phyloP scores from a whole-genome alignment of 2,113 vertebrate species.

The Tupaia tana region DNA sequence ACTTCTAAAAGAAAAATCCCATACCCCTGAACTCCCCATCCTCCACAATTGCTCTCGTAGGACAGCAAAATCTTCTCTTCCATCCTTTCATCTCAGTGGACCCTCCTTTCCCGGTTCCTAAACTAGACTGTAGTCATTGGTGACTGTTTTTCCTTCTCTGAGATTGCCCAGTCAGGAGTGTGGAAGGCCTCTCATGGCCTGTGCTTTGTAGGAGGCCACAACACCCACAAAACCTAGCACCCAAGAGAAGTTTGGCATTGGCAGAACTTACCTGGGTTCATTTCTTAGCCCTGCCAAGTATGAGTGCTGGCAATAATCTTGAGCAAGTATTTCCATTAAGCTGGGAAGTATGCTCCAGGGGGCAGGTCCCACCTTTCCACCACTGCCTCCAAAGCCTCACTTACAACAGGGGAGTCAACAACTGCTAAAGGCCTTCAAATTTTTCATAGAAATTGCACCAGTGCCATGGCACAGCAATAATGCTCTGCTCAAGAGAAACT shows the following conservation, averaged over 20 bases:
- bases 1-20: not conserved
- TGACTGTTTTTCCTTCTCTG: not conserved
- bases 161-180: not conserved
- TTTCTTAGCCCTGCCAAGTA: not conserved
- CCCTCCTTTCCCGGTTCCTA: not conserved
- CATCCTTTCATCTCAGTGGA: not conserved
- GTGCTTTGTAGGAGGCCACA: not conserved
- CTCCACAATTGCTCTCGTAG: not conserved
- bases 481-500: no score
- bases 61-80: not conserved
- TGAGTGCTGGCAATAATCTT: not conserved
- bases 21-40: no score
- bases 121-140: not conserved
- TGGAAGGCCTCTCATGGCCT: rapidly evolving
- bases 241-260: not conserved
- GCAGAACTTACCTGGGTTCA: not conserved
- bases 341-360: not conserved
- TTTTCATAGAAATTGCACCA: no score
- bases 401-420: not conserved
- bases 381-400: not conserved
- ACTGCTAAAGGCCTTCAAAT: not conserved
- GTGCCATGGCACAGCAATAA: no score
- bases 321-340: not conserved
- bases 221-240: not conserved
- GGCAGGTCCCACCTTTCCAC: not conserved